Evolutionary conservation across 2,797 vertebrate genomes (phyloP), one percentile per base, ranked within the genome.

Genomic region (Eulemur rubriventer): DNA sequence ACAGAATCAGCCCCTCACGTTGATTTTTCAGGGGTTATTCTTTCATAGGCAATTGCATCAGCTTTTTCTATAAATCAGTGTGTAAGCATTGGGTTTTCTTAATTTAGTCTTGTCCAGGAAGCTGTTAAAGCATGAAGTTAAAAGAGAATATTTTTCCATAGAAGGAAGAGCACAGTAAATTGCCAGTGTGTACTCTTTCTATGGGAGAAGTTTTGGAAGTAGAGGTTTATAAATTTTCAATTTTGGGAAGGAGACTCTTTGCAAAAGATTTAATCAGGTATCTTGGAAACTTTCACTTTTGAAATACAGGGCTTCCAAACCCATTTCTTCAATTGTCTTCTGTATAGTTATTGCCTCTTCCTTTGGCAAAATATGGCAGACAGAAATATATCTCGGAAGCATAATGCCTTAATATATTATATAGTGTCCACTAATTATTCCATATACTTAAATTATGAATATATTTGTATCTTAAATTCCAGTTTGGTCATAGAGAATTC

Each of bases 351-450:
- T 11, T 89, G 69, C 41, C 96, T 95, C 96, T 96, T 67, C 35
- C 89, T 97, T 91, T 81, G 73, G 8, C 57, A 87, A 65, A 46
- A 96, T 91, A 80, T 97, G 78, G 79, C 76, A 96, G 70, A 50
- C 22, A 95, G 78, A 81, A 41, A 13, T 61, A 14, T 52, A 55
- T 96, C 91, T 95, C 89, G 91, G 61, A 98, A 86, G 59, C 76
- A 69, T 84, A 93, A 69, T 94, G 41, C 69, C 92, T 95, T 86
- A 76, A 48, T 95, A 90, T 97, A 78, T 97, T 94, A 33, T 35
- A 7, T 9, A 20, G 28, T 65, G 73, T 93, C 63, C 48, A 4
- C 48, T 73, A 20, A 57, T 33, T 18, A n/a, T 80, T 92, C 89
- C 83, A 70, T 7, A 48, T 18, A 0, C 92, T 97, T 50, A 88